Evolutionary conservation across 2,888 invertebrate genomes (phyloP), one percentile per base, ranked within the genome.

Genomic region (Ornithoptera alexandrae): DNA sequence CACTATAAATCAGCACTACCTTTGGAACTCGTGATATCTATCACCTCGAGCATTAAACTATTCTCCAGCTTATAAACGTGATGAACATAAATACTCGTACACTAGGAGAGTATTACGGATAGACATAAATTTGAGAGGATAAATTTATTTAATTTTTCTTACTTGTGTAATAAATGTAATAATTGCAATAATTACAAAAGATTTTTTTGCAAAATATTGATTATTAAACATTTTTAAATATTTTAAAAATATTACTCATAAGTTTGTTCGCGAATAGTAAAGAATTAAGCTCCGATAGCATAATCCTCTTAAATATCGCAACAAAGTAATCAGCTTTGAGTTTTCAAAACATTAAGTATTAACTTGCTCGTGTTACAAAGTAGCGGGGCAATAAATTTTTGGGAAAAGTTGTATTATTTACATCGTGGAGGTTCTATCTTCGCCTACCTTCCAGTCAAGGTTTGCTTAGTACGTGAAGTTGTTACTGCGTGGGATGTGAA

Each of bases 401-500:
- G 5, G 57, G 20, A 56, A 69, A 36, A 69, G 30, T 65, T 62
- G 78, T 79, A 79, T 69, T 76, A 74, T 74, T 75, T 76, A 75
- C 73, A 72, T 72, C 74, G 72, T 62, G 67, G 72, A 72, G 70
- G 67, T 42, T 68, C 71, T 68, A 73, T 74, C 69, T 74, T 66
- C 68, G 73, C 67, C 67, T 75, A 75, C 73, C 74, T 76, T 72
- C 74, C 76, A 76, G 80, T 82, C 81, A 81, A 77, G 81, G 79
- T 77, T 77, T 79, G 82, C 78, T 76, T 78, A 71, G 81, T 81
- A 85, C 88, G 84, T 86, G 84, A 76, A 75, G 77, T 83, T 81
- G 82, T 85, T 85, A 84, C 85, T 80, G 84, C 84, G 86, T 82
- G 82, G 81, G 76, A 82, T 81, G 82, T 87, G 86, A 88, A 84